Evolutionary conservation across 2,888 invertebrate genomes (phyloP), one percentile per base, ranked within the genome.

Genomic region (Pyrochroa serraticornis): DNA sequence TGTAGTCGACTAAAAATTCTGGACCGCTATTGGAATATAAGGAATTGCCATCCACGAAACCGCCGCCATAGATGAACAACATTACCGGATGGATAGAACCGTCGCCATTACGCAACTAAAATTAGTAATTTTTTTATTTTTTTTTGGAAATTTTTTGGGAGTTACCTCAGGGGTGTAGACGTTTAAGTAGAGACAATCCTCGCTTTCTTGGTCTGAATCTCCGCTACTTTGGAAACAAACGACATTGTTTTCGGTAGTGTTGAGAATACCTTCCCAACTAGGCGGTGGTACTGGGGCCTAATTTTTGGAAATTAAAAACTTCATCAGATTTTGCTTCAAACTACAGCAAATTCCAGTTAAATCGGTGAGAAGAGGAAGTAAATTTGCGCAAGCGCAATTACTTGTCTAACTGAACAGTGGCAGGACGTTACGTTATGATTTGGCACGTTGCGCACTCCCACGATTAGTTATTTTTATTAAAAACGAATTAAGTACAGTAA

Each of bases 391-490:
- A 22, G 22, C 22, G 22, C 22, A 22, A 5, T 22, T 22, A 22
- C 22, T 5, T 22, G 3, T 22, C 22, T 22, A 22, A 22, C 5
- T 22, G 22, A 22, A 3, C 5, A 5, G 22, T 22, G 22, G 22
- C 22, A 22, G 5, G 2, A 22, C 3, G 22, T 22, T 3, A 22
- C 22, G 34, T 51, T 36, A 46, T 35, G 22, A 6, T 14, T 41
- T 41, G 10, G 22, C 10, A 8, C 10, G 7, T 7, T 13, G 9
- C 1, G 22, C 8, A 12, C 12, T 3, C 83, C 85, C 22, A 89
- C 80, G 70, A 89, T 87, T 12, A 82, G 80, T 22, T 22, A 22
- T 5, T 5, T 22, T 5, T 22, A 22, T 22, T 22, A 22, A 2
- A 5, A 2, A 3, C 22, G 5, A 22, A 22, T 22, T 22, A 22